Conservation (phyloP, 2,888 invertebrate species). For the Trissonchulus latispiculum region DNA sequence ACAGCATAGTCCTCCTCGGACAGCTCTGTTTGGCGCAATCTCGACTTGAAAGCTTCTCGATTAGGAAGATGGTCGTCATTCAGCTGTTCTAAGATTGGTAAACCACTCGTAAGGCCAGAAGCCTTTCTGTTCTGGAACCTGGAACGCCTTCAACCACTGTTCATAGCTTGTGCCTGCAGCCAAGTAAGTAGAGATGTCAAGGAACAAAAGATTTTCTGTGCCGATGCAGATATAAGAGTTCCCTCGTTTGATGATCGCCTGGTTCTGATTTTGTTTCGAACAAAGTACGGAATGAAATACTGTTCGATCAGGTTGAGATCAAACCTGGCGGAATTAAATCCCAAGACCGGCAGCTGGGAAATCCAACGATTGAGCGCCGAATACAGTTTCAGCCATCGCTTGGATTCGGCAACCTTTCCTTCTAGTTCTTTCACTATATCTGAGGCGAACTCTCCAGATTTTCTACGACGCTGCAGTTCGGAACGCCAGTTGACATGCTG, state of each 20-base stretch:
- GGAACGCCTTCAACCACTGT: neutral
- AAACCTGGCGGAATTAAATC: constrained; percentile 5
- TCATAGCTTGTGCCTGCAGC: constrained; percentile 5
- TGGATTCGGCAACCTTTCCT: no score
- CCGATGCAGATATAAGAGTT: no score
- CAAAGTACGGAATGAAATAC: no score
- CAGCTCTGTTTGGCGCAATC: neutral
- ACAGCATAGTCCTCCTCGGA: no score
- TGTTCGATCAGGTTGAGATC: constrained; percentile 2
- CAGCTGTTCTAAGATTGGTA: neutral
- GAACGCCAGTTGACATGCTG: no score
- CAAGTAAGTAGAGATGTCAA: constrained; percentile 2
- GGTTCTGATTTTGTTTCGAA: no score
- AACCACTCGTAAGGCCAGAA: constrained; percentile 12
- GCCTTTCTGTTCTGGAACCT: neutral
- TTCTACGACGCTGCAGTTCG: no score
- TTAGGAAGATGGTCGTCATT: neutral
- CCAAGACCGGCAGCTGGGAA: neutral
- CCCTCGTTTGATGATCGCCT: no score
- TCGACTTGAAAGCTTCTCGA: neutral
- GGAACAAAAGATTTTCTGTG: no score
- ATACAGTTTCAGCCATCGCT: no score
- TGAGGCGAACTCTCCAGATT: no score
- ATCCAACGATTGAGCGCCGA: neutral
- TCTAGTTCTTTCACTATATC: no score